A percentile compares a stretch with the other conserved stretches of the same genome.
These are phyloP conservation scores for Dipodomys spectabilis DNA, from an alignment of 2,113 vertebrate species.

Conservation along the genomic window DNA sequence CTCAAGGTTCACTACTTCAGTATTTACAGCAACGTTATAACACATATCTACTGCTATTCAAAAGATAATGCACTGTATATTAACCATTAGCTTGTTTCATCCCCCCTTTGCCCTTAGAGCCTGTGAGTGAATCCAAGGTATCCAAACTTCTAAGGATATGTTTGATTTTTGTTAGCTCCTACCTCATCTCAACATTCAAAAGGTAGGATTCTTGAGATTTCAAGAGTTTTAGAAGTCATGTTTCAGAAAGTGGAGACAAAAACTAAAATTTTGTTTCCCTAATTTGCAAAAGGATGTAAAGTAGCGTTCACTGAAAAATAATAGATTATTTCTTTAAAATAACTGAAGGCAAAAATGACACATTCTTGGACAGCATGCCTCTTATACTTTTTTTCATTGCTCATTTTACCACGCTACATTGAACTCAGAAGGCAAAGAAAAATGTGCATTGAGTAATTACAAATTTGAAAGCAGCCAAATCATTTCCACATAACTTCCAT, in stretches of 20 bases:
- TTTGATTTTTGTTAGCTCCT: no score
- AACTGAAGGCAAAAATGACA: not conserved
- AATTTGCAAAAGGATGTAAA: not conserved
- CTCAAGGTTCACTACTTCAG: not conserved
- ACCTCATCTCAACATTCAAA: not conserved
- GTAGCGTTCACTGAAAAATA: not conserved
- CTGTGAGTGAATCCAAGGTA: not conserved
- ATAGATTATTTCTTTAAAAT: not conserved
- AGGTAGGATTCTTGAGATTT: not conserved
- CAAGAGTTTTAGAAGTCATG: not conserved
- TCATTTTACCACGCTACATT: not conserved
- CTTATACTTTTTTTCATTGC: not conserved
- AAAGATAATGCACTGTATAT: no score
- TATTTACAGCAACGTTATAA: not conserved
- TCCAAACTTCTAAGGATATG: no score
- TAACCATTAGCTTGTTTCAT: not conserved
- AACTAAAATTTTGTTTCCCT: not conserved
- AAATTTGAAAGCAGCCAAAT: not conserved
- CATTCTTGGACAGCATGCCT: not conserved
- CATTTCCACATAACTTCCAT: not conserved
- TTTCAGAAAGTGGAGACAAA: not conserved
- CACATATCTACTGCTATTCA: not conserved
- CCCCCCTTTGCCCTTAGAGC: not conserved
- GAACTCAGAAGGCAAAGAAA: slow-evolving; percentile 16
- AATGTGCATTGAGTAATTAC: not conserved